These are phyloP conservation scores for Akabosia matsudoensis DNA, from an alignment of 1,140 invertebrate species.

Conservation along the genomic window DNA sequence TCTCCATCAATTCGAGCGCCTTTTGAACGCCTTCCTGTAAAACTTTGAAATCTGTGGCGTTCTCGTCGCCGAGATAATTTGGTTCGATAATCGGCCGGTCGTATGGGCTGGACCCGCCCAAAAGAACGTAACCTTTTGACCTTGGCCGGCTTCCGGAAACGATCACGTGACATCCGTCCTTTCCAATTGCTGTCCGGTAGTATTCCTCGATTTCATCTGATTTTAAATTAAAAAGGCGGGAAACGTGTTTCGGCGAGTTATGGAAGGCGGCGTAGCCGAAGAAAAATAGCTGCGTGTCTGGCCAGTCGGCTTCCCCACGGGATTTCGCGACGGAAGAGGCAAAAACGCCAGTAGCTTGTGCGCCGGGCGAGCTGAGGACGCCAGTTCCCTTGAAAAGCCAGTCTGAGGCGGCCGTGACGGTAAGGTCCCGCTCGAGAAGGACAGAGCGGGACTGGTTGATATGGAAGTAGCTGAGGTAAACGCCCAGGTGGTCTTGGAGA, in stretches of 20 bases:
- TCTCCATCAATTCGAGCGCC: background rate
- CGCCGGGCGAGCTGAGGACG: conserved; percentile 24
- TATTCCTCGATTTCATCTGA: conserved; percentile 28
- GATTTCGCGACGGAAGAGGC: conserved; percentile 28
- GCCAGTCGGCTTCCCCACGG: conserved; percentile 43
- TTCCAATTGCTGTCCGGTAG: conserved; percentile 24
- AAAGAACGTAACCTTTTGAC: conserved; percentile 19
- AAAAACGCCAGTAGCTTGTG: conserved; percentile 29
- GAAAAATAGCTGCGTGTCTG: conserved; percentile 48
- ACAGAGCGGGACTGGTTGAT: conserved; percentile 7
- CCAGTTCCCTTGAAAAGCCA: conserved; percentile 37
- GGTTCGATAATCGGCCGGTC: conserved; percentile 58
- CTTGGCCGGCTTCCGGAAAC: conserved; percentile 31
- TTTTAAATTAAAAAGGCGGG: background rate
- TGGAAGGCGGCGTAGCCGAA: conserved; percentile 2
- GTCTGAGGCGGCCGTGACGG: conserved; percentile 13
- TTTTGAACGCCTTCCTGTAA: conserved; percentile 8
- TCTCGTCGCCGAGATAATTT: conserved; percentile 51
- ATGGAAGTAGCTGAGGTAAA: conserved; percentile 6
- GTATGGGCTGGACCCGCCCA: conserved; percentile 53
- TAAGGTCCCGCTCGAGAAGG: conserved; percentile 10
- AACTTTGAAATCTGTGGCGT: conserved; percentile 41
- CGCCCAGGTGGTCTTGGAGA: conserved; percentile 11
- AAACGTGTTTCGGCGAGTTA: background rate
- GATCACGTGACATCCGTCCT: conserved; percentile 29